Conservation (phyloP, 1,140 invertebrate genomes). For the Linepithema humile region DNA sequence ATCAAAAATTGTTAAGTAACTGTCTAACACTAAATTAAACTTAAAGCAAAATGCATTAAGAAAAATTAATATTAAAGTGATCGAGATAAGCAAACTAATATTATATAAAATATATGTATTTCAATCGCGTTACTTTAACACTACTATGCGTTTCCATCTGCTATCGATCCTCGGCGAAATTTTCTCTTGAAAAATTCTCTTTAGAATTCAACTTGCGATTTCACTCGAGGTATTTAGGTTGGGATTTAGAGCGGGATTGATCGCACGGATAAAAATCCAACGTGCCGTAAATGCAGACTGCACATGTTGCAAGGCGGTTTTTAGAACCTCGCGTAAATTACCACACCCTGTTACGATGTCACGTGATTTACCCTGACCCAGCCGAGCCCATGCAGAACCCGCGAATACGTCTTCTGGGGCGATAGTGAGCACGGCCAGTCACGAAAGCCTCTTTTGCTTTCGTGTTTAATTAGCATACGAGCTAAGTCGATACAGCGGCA, state of each 20-base stretch:
- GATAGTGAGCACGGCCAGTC: slow-evolving; percentile 61
- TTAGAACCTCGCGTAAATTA: slow-evolving; percentile 66
- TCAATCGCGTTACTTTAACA: too few species aligned
- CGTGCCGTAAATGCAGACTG: slow-evolving; percentile 25
- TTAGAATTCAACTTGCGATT: background rate
- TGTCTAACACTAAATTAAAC: background rate
- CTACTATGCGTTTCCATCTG: background rate
- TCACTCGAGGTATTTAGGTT: too few species aligned
- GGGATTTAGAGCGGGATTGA: background rate
- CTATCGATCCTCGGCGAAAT: background rate
- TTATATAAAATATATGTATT: too few species aligned
- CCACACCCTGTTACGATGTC: slow-evolving; percentile 70
- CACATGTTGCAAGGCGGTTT: slow-evolving; percentile 45
- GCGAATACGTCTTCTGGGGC: slow-evolving; percentile 50
- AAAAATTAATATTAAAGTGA: background rate
- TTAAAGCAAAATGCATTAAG: background rate
- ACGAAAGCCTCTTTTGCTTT: slow-evolving; percentile 60
- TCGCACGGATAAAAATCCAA: background rate
- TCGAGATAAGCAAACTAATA: background rate
- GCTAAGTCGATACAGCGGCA: slow-evolving; percentile 32
- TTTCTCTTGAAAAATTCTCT: background rate
- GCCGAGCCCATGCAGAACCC: slow-evolving; percentile 44
- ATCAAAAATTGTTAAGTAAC: background rate
- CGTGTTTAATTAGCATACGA: slow-evolving; percentile 65
- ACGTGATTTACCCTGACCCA: slow-evolving; percentile 70